Evolutionary conservation across 2,888 invertebrate species (phyloP).

Genomic region (Rotaria socialis): DNA sequence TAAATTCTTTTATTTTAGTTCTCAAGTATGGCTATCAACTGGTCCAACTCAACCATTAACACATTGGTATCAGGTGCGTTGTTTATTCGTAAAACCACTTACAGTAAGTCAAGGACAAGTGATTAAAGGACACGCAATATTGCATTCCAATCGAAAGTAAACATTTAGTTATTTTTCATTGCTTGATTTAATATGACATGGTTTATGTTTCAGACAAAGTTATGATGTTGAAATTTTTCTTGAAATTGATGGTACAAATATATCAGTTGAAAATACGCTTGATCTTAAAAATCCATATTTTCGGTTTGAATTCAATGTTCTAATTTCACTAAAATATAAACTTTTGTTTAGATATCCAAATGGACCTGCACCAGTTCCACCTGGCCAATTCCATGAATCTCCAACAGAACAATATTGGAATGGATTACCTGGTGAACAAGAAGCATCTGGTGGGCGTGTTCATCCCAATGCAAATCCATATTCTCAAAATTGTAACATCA

Average conservation of each 20-base stretch:
- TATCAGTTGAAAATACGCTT: slow-evolving; percentile 78
- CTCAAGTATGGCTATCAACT: slow-evolving; percentile 92
- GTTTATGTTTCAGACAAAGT: slow-evolving; percentile 69
- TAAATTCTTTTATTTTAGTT: slow-evolving; percentile 56
- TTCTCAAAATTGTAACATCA: slow-evolving; percentile 24
- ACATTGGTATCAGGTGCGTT: slow-evolving; percentile 98
- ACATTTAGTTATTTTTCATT: background rate
- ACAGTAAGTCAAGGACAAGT: slow-evolving; percentile 89
- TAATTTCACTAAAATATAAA: background rate
- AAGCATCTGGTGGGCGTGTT: background rate
- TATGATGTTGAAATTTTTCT: slow-evolving; percentile 96
- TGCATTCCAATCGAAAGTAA: slow-evolving; percentile 84
- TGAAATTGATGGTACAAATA: slow-evolving; percentile 77
- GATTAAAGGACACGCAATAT: slow-evolving; percentile 77
- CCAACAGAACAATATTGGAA: slow-evolving; percentile 45
- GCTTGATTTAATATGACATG: slow-evolving; percentile 11
- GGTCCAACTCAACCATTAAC: slow-evolving; percentile 94
- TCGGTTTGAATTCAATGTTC: slow-evolving; percentile 61
- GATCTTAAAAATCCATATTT: slow-evolving; percentile 98
- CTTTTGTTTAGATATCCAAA: slow-evolving; percentile 21
- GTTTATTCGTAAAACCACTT: slow-evolving; percentile 84
- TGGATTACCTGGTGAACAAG: slow-evolving; percentile 10
- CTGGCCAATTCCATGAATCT: slow-evolving; percentile 44
- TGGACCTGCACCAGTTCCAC: background rate
- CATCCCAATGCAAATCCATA: slow-evolving; percentile 30